Evolutionary conservation across 2,113 vertebrate species (phyloP).

Genomic region (Seriola rivoliana): DNA sequence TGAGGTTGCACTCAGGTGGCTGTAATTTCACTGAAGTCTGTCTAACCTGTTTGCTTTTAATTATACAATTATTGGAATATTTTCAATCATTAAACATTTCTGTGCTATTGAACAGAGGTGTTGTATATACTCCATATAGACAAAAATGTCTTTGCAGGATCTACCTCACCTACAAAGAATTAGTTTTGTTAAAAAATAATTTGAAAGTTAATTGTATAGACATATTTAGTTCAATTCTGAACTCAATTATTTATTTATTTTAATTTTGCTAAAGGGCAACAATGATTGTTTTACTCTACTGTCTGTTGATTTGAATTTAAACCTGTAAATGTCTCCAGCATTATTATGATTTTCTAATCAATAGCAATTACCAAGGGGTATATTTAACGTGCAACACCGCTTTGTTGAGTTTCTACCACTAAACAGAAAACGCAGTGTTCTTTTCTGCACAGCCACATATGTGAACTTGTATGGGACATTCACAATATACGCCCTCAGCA

Average conservation of each 20-base stretch:
- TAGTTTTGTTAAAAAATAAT: not conserved
- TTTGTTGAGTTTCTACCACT: not conserved
- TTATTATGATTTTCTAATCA: not conserved
- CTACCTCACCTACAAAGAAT: not conserved
- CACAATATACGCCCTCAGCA: slow-evolving; percentile 10
- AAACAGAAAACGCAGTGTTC: not conserved
- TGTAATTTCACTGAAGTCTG: too few species aligned
- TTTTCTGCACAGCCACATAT: not conserved
- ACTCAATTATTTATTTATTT: not conserved
- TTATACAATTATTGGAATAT: too few species aligned
- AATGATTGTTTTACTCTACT: too few species aligned
- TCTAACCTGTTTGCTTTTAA: too few species aligned
- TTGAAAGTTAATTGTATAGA: not conserved
- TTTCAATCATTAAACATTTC: too few species aligned
- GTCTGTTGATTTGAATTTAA: not conserved
- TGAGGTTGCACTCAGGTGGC: too few species aligned
- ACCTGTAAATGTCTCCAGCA: too few species aligned
- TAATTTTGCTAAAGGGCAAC: not conserved
- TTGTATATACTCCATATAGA: too few species aligned
- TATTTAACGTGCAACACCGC: not conserved
- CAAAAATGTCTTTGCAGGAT: not conserved
- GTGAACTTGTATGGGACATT: not conserved
- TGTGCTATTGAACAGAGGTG: too few species aligned
- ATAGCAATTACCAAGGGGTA: not conserved
- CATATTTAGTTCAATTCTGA: not conserved